phyloP scores from a whole-genome alignment of 2,113 vertebrate genomes.

The Gasterosteus aculeatus region DNA sequence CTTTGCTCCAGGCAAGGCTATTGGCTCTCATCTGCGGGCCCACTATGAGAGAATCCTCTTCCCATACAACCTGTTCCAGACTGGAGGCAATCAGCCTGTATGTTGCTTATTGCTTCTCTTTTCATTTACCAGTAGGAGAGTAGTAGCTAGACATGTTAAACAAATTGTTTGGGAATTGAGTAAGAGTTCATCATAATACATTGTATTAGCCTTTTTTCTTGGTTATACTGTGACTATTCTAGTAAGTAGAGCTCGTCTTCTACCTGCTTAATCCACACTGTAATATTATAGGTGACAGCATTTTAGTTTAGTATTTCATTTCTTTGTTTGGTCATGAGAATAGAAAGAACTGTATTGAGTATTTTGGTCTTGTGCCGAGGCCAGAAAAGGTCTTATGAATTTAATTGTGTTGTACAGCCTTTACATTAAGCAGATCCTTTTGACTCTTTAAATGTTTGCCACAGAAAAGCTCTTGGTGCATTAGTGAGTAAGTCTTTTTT shows the following conservation, averaged over 20 bases:
- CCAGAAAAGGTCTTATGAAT: neutral
- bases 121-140: constrained; percentile 11
- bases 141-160: neutral
- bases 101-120: constrained; percentile 50
- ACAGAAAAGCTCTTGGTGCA: neutral
- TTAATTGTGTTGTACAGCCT: neutral
- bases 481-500: too few species aligned
- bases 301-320: neutral
- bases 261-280: neutral
- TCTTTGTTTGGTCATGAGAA: neutral
- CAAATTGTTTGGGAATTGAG: constrained; percentile 7
- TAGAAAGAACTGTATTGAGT: neutral
- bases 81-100: constrained; percentile 90
- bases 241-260: neutral
- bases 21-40: constrained; percentile 93
- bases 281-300: neutral
- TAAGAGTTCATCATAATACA: constrained; percentile 9
- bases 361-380: neutral
- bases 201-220: neutral
- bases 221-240: neutral
- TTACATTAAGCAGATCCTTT: neutral
- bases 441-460: neutral
- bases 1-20: constrained; percentile 94
- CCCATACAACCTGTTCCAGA: constrained; percentile 95
- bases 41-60: constrained; percentile 97